Base-by-base conservation (phyloP, 2,797 vertebrate genomes). In the Hydrolagus colliei region DNA sequence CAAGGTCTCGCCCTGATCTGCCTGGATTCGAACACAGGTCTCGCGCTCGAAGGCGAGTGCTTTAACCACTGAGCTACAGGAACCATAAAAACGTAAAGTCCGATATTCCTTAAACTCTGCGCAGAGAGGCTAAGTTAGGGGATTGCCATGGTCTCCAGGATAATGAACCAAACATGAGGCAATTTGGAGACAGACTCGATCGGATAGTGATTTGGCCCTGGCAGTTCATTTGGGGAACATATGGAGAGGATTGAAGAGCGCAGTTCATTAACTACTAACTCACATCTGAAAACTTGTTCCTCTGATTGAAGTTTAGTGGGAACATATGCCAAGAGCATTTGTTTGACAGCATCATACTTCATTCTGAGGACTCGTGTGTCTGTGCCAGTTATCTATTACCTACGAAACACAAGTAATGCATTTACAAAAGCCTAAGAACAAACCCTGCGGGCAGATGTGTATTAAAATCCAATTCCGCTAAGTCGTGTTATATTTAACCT, bases 301-400 rank as follows among this genome's bases (percentile, higher is more conserved):
- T 35, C 79, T 71, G 79, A 41, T n/a, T 84, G 79, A 35, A 84
- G 79, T 71, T 41, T 84, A 71, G 65, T 71, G 65, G 20, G 65
- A 84, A 71, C 65, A 84, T 84, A 71, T 71, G 79, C 79, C 79
- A 84, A 71, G 67, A 71, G 9, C 27, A 82, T 35, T 68, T 82
- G 32, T 71, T 68, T 82, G 79, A 82, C 79, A 82, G 32, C 27
- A 20, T 32, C 67, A 71, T 84, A 35, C 32, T 84, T 84, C 62
- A 82, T 82, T 41, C 65, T 68, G 79, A 35, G 79, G 62, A 20
- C 32, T 41, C 32, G 27, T 68, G 8, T 68, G 32, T 11, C 41
- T 10, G 16, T 71, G 79, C 79, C 65, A 52, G 32, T 41, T 68
- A n/a, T 71, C 9, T 63, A 20, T 14, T 27, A 18, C 1, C 41